These are phyloP conservation scores for Crossocerus cetratus DNA, from an alignment of 2,888 invertebrate genomes.

Conservation along the genomic window DNA sequence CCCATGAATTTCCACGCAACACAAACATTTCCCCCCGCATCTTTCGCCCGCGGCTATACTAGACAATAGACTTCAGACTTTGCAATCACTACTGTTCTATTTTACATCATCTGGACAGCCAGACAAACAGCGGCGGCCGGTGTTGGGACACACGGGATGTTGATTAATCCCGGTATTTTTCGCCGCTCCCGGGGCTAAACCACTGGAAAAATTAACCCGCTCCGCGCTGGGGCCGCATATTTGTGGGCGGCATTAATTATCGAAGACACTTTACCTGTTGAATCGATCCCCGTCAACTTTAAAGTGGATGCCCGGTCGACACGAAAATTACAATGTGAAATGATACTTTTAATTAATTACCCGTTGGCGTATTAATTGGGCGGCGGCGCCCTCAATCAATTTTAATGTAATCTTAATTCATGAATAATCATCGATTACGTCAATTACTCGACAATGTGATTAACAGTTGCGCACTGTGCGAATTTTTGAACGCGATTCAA, in stretches of 20 bases:
- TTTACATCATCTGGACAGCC: slow-evolving; percentile 13
- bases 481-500: slow-evolving; percentile 3
- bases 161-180: slow-evolving; percentile 4
- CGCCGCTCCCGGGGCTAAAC: background rate
- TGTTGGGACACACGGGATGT: too few relatives aligned
- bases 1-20: slow-evolving; percentile 51
- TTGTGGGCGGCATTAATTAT: slow-evolving; percentile 37
- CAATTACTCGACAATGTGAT: slow-evolving; percentile 28
- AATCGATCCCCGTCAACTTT: slow-evolving; percentile 42
- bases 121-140: background rate
- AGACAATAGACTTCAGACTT: too few relatives aligned
- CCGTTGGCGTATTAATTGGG: slow-evolving; percentile 38
- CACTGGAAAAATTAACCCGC: slow-evolving; percentile 30
- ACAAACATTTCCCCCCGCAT: slow-evolving; percentile 47
- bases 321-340: slow-evolving; percentile 40
- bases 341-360: slow-evolving; percentile 52
- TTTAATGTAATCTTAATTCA: slow-evolving; percentile 26
- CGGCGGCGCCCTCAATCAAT: slow-evolving; percentile 24
- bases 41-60: slow-evolving; percentile 17
- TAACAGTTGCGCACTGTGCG: slow-evolving; percentile 6
- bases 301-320: slow-evolving; percentile 25
- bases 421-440: slow-evolving; percentile 16
- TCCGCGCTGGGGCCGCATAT: background rate
- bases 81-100: slow-evolving; percentile 17
- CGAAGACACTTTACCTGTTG: slow-evolving; percentile 51